Evolutionary conservation across 2,888 invertebrate species (phyloP).

Genomic region (Camponotus fellah): DNA sequence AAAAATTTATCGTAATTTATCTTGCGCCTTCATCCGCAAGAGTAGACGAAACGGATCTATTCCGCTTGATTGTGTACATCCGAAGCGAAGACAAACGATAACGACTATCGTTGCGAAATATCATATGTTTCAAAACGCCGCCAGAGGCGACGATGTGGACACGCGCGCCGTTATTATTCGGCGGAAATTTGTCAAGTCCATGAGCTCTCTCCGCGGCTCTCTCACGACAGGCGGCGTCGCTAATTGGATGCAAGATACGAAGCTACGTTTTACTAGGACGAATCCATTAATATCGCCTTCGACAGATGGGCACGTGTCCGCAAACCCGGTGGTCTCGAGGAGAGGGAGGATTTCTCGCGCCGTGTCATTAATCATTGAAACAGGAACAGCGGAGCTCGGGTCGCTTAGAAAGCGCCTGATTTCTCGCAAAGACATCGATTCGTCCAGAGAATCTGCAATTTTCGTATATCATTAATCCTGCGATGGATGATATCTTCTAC

Average conservation of each 20-base stretch:
- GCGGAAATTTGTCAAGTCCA: conserved; percentile 69
- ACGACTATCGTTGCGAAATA: conserved; percentile 31
- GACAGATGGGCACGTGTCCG: conserved; percentile 62
- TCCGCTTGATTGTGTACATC: neutral
- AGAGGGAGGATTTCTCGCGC: conserved; percentile 69
- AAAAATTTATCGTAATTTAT: no score
- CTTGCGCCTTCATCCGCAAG: neutral
- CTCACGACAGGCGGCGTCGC: conserved; percentile 53
- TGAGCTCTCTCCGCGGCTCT: neutral
- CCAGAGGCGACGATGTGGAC: conserved; percentile 39
- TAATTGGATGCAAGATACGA: conserved; percentile 70
- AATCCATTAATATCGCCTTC: conserved; percentile 70
- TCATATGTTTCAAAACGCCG: conserved; percentile 25
- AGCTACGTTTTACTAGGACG: conserved; percentile 64
- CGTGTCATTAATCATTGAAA: conserved; percentile 68
- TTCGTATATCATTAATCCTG: conserved; percentile 29
- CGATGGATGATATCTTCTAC: neutral
- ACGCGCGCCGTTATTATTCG: conserved; percentile 48
- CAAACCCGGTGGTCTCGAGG: conserved; percentile 68
- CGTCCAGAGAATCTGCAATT: conserved; percentile 10
- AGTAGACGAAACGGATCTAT: conserved; percentile 10
- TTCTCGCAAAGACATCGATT: conserved; percentile 52
- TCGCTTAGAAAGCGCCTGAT: conserved; percentile 64
- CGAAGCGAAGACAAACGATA: conserved; percentile 29
- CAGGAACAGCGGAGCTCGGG: conserved; percentile 56